phyloP scores from a whole-genome alignment of 2,113 vertebrate species.

The Fregetta grallaria region DNA sequence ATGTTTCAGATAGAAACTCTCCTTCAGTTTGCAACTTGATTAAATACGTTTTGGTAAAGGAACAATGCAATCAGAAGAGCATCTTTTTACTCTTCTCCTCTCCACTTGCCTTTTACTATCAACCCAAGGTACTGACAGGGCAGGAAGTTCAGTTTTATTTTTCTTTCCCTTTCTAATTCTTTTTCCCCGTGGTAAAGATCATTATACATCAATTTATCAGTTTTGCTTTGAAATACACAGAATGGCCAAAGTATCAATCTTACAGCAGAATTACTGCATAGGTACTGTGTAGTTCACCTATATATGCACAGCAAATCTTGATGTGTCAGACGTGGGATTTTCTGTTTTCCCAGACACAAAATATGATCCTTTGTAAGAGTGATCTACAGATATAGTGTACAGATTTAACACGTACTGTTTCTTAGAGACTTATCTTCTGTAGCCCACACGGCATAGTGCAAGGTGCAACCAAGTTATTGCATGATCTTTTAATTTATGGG shows the following conservation, averaged over 20 bases:
- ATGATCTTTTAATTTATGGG: background rate
- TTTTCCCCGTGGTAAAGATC: background rate
- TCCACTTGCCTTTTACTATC: background rate
- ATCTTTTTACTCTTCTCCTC: background rate
- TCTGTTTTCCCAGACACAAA: background rate
- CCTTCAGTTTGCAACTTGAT: background rate
- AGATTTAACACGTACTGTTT: rapidly evolving
- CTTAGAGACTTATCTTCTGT: background rate
- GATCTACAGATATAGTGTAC: background rate
- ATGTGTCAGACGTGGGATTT: background rate
- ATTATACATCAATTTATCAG: background rate
- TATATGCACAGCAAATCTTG: background rate
- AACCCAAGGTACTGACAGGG: background rate
- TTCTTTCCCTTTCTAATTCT: background rate
- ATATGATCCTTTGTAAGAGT: background rate
- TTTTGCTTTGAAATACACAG: background rate
- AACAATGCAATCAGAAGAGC: background rate
- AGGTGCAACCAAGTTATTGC: background rate
- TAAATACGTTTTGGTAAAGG: background rate
- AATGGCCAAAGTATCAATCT: background rate
- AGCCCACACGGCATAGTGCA: rapidly evolving
- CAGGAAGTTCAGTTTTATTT: background rate
- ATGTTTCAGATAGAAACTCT: background rate
- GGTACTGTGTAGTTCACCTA: background rate
- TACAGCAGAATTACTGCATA: background rate